These are phyloP conservation scores for Troilus luridus DNA, from an alignment of 2,888 invertebrate species.

Conservation along the genomic window DNA sequence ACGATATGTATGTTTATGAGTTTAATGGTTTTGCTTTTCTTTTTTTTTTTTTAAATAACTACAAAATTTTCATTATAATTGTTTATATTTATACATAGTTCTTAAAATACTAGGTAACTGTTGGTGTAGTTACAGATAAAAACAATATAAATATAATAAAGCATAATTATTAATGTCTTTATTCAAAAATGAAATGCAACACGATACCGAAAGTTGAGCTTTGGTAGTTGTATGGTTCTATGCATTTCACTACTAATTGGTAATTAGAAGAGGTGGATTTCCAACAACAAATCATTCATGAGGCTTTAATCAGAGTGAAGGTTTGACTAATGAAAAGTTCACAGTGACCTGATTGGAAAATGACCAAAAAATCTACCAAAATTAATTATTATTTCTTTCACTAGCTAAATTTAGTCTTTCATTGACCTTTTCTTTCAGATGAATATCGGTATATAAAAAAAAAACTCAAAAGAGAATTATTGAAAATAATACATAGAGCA, in stretches of 20 bases:
- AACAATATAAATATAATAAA: too few species aligned
- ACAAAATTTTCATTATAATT: too few species aligned
- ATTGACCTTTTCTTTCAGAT: background rate
- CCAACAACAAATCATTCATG: background rate
- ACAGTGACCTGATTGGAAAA: background rate
- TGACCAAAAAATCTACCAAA: background rate
- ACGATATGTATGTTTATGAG: too few species aligned
- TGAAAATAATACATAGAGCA: too few species aligned
- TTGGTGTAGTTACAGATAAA: too few species aligned
- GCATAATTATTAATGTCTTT: background rate
- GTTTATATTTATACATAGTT: too few species aligned
- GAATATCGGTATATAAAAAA: too few species aligned
- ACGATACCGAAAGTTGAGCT: background rate
- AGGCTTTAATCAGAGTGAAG: background rate
- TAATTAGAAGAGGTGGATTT: background rate
- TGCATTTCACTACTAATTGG: background rate
- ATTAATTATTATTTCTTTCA: background rate
- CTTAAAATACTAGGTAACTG: too few species aligned
- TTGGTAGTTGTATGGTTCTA: background rate
- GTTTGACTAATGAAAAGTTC: slow-evolving; percentile 9
- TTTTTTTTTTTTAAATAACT: too few species aligned
- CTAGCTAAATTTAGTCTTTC: background rate
- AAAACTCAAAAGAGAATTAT: too few species aligned
- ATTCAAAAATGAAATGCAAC: background rate
- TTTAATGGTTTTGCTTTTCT: too few species aligned